phyloP scores from a whole-genome alignment of 1,140 invertebrate species.

The Asobara japonica region DNA sequence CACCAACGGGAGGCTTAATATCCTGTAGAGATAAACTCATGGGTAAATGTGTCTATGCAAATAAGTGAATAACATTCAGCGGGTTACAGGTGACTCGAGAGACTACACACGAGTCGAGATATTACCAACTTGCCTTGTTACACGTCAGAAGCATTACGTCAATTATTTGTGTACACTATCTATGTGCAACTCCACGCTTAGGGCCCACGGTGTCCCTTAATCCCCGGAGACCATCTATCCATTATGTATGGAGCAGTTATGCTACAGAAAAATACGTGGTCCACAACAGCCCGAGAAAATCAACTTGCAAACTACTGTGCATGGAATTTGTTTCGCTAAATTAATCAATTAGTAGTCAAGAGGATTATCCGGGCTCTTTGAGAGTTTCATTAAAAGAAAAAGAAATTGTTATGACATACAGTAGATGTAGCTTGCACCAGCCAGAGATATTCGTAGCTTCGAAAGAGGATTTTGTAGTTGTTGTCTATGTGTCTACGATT shows the following conservation, averaged over 20 bases:
- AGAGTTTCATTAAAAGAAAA: conserved; percentile 32
- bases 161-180: conserved; percentile 16
- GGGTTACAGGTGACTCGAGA: conserved; percentile 22
- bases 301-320: no score
- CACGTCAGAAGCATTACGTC: conserved; percentile 11
- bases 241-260: conserved; percentile 1
- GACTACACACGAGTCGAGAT: background rate
- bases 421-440: background rate
- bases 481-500: background rate
- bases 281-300: no score
- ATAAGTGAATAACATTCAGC: background rate
- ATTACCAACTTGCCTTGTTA: background rate
- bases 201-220: background rate
- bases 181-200: background rate
- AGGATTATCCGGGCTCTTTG: no score
- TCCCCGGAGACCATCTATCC: background rate
- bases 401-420: background rate
- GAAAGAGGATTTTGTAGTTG: background rate
- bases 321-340: no score
- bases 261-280: no score
- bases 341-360: no score
- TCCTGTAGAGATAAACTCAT: background rate
- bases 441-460: conserved; percentile 3
- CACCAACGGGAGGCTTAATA: background rate
- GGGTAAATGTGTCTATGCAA: conserved; percentile 17